These are phyloP conservation scores for Mormoops blainvillei DNA, from an alignment of 2,113 vertebrate genomes.

Conservation along the genomic window DNA sequence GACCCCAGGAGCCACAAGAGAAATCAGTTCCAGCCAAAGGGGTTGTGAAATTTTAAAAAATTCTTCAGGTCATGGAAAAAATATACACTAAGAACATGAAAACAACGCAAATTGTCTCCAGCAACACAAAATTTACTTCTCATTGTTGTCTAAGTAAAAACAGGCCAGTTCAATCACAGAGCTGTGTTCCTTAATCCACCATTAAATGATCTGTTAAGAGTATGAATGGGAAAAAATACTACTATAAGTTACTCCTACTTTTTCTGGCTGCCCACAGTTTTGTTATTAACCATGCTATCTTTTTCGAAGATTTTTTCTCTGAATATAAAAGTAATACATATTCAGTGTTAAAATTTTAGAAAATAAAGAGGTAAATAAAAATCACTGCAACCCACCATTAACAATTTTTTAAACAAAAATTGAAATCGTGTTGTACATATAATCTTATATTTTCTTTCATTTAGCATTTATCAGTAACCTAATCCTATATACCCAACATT, in stretches of 20 bases:
- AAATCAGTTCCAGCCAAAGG: constrained; percentile 62
- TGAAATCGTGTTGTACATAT: background rate
- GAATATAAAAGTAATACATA: background rate
- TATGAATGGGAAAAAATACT: constrained; percentile 8
- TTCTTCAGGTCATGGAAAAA: constrained; percentile 62
- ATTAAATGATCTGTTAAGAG: constrained; percentile 11
- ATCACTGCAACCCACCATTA: background rate
- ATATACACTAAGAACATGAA: constrained; percentile 38
- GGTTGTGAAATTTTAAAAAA: constrained; percentile 5
- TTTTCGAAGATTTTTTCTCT: background rate
- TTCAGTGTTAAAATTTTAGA: background rate
- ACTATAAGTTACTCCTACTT: background rate
- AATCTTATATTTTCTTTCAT: background rate
- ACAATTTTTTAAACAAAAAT: background rate
- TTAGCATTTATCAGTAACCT: background rate
- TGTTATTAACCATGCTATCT: constrained; percentile 21
- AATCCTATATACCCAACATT: background rate
- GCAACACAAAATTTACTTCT: background rate
- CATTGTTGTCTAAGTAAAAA: constrained; percentile 64
- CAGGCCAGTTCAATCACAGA: background rate
- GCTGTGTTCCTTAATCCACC: background rate
- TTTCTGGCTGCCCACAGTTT: background rate
- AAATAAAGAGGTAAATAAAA: constrained; percentile 19
- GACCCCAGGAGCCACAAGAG: constrained; percentile 38
- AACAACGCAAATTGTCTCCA: background rate